phyloP scores from a whole-genome alignment of 2,888 invertebrate genomes.

The Nomada lathburiana region DNA sequence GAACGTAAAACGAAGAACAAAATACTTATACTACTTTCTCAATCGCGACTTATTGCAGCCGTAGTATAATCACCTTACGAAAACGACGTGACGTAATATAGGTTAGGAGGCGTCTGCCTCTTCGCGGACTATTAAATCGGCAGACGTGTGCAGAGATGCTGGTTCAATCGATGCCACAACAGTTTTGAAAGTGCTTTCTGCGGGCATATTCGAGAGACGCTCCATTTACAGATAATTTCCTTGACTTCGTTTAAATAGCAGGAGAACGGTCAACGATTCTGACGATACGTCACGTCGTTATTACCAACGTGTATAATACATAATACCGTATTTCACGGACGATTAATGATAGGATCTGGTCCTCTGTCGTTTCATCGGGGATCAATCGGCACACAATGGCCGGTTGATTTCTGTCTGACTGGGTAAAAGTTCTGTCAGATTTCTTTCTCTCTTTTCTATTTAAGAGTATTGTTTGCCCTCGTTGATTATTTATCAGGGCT shows the following conservation, averaged over 20 bases:
- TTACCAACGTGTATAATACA: no score
- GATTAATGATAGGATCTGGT: background rate
- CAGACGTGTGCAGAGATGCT: slow-evolving; percentile 28
- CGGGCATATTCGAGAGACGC: slow-evolving; percentile 11
- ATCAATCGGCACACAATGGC: background rate
- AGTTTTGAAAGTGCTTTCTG: slow-evolving; percentile 50
- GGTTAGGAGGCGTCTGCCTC: slow-evolving; percentile 20
- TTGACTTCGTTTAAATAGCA: slow-evolving; percentile 44
- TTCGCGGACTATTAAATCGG: slow-evolving; percentile 4
- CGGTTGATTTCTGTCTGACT: background rate
- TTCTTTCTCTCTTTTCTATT: no score
- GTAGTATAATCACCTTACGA: slow-evolving; percentile 28
- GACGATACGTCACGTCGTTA: background rate
- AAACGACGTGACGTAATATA: slow-evolving; percentile 45
- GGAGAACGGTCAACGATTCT: slow-evolving; percentile 33
- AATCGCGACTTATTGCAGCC: background rate
- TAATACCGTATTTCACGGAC: no score
- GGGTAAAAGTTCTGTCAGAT: background rate
- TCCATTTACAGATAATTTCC: slow-evolving; percentile 53
- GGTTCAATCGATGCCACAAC: slow-evolving; percentile 44
- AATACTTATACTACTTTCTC: background rate
- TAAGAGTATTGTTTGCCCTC: no score
- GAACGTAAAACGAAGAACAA: background rate
- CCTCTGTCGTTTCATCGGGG: background rate
- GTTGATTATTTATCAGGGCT: no score